Base-by-base conservation (phyloP, 35 echinoderm and acorn worm species). In the Hemicentrotus pulcherrimus region DNA sequence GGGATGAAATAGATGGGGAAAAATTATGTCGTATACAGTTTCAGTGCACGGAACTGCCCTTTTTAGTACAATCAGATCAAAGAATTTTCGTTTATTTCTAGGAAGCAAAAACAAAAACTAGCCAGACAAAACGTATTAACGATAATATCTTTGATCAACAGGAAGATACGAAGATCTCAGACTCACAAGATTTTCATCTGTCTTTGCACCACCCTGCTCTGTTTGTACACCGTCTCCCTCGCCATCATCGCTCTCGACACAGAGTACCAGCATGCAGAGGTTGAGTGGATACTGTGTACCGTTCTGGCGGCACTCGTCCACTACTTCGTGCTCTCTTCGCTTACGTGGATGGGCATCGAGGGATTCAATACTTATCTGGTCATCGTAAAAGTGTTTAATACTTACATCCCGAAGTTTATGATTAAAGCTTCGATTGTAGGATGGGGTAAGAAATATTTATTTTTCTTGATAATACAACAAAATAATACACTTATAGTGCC, bases 271-370 rank as follows among this genome's bases (percentile, higher is more conserved):
- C 15, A 55, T 15, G 9, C 50, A 6, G 50, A 55, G 50, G 11
- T 55, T 10, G 50, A 55, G 50, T 55, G 6, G 50, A 61, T 41
- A 30, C 31, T 19, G 15, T 97, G 97, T 85, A 78, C 48, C 22
- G 90, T 95, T n/a, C 88, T 96, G 5, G 97, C 95, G 4, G 97
- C 88, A 31, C 78, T 97, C 46, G 59, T 97, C 9, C 97, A 97
- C 32, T 97, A 95, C 91, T 96, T 97, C n/a, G 90, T 95, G 48
- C 91, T 97, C 30, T 52, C 96, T 24, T 91, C 97, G 30, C 88
- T 97, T 9, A 52, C 55, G 31, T 97, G 97, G 97, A 97, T 97
- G 97, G 94, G 94, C 7, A 95, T 96, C 12, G 95, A 97, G 46
- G 97, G 96, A 6, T 58, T 95, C 24, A 96, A 97, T 47, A 92